Conservation (phyloP, 2,797 vertebrate species). For the Harpagifer antarcticus region DNA sequence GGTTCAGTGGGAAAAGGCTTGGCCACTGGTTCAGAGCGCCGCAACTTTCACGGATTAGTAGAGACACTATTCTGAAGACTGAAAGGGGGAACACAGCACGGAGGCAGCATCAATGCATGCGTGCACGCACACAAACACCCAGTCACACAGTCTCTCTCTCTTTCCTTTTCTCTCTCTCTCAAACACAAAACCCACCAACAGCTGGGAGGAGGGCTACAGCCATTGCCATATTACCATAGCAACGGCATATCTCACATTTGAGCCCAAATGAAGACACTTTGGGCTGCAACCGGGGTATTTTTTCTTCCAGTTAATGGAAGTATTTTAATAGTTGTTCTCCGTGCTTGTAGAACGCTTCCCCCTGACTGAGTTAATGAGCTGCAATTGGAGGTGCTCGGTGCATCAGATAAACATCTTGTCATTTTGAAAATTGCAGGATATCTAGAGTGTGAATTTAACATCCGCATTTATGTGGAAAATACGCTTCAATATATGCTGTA, state of each 20-base stretch:
- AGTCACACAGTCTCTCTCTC: slow-evolving; percentile 48
- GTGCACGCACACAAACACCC: slow-evolving; percentile 80
- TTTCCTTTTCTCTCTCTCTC: slow-evolving; percentile 38
- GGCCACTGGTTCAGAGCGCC: slow-evolving; percentile 96
- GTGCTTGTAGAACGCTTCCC: slow-evolving; percentile 66
- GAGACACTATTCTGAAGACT: slow-evolving; percentile 96
- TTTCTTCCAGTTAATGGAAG: slow-evolving; percentile 81
- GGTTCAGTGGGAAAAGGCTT: slow-evolving; percentile 97
- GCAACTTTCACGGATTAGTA: slow-evolving; percentile 99
- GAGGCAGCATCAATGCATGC: slow-evolving; percentile 96
- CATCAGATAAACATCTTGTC: slow-evolving; percentile 71
- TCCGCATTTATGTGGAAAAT: slow-evolving; percentile 52
- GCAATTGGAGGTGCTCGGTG: slow-evolving; percentile 70
- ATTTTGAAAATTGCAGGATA: slow-evolving; percentile 74
- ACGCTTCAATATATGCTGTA: slow-evolving; percentile 36
- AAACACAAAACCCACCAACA: slow-evolving; percentile 92
- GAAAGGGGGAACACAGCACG: slow-evolving; percentile 98
- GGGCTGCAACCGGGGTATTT: slow-evolving; percentile 83
- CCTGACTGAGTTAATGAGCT: slow-evolving; percentile 79
- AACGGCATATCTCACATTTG: slow-evolving; percentile 95
- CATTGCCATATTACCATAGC: slow-evolving; percentile 95
- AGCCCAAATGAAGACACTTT: slow-evolving; percentile 95
- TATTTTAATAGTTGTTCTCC: slow-evolving; percentile 78
- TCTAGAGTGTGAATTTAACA: slow-evolving; percentile 65
- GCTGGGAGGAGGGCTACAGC: slow-evolving; percentile 94